Percentiles rank a stretch among this genome's conserved stretches.
Evolutionary conservation across 2,113 vertebrate genomes (phyloP).

Genomic region (Nerophis lumbriciformis): DNA sequence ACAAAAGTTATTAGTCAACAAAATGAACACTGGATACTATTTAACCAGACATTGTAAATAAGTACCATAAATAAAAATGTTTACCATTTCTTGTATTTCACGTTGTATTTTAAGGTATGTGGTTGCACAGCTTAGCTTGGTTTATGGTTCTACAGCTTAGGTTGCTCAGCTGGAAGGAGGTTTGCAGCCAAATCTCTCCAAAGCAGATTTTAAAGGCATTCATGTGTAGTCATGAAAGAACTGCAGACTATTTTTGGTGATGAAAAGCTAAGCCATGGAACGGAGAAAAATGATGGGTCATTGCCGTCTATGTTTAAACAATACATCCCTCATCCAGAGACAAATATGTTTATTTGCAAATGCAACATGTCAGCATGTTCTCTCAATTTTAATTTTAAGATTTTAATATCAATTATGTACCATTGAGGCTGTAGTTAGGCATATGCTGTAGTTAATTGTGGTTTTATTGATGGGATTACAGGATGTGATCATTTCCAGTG

Average conservation of each 20-base stretch:
- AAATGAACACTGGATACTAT: background rate
- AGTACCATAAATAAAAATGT: conserved; percentile 34
- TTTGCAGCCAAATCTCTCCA: conserved; percentile 61
- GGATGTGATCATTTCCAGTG: no score
- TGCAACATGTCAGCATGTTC: no score
- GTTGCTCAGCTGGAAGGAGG: conserved; percentile 54
- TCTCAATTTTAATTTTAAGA: no score
- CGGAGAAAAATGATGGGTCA: conserved; percentile 20
- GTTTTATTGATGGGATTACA: no score
- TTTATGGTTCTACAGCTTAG: conserved; percentile 47
- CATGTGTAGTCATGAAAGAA: conserved; percentile 45
- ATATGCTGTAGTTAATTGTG: no score
- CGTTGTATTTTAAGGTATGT: conserved; percentile 54
- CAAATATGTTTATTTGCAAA: background rate
- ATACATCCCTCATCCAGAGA: conserved; percentile 2
- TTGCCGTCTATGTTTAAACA: conserved; percentile 30
- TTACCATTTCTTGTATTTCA: conserved; percentile 33
- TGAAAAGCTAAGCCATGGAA: conserved; percentile 30
- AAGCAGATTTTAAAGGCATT: conserved; percentile 57
- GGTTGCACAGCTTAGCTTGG: conserved; percentile 46
- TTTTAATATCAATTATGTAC: no score
- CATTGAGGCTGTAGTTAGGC: no score
- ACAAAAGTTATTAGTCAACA: no score
- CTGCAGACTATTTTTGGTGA: conserved; percentile 46
- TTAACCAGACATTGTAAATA: conserved; percentile 7